Percentiles rank a stretch among this genome's conserved stretches.
Evolutionary conservation across 2,113 vertebrate genomes (phyloP).

Genomic region (Patagioenas fasciata): DNA sequence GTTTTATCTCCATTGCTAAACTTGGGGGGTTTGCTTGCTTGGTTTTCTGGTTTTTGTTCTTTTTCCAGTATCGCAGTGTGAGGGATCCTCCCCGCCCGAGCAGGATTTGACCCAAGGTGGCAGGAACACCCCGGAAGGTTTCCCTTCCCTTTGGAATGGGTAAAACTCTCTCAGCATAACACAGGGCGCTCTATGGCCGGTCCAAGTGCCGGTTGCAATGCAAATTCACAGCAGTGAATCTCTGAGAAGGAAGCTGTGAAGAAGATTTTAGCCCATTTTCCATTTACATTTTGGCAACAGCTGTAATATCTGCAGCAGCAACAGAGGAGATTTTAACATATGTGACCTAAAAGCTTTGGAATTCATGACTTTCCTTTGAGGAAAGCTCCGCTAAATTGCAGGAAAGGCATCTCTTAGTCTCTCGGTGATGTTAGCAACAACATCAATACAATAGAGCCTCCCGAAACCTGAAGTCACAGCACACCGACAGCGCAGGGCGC

Average conservation of each 20-base stretch:
- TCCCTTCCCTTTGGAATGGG: not conserved
- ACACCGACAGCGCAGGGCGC: not conserved
- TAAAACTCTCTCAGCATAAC: not conserved
- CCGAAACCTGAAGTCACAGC: not conserved
- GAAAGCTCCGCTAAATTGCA: not conserved
- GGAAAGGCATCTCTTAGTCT: not conserved
- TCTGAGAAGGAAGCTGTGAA: not conserved
- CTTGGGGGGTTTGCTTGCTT: not conserved
- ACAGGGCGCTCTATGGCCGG: not conserved
- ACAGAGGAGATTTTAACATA: not conserved
- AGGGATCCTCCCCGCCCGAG: not conserved
- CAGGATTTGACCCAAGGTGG: not conserved
- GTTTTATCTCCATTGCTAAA: not conserved
- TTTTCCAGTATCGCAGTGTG: not conserved
- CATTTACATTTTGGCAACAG: conserved; percentile 31
- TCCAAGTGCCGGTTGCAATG: not conserved
- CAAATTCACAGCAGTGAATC: not conserved
- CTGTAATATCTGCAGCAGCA: not conserved
- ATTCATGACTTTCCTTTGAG: conserved; percentile 57
- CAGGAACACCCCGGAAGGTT: not conserved
- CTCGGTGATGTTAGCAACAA: not conserved
- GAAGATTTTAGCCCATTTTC: not conserved
- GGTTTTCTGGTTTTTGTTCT: too few species aligned
- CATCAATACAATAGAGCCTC: not conserved
- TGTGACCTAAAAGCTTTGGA: conserved; percentile 65